Percentiles rank a stretch among this genome's conserved stretches.
phyloP scores from a whole-genome alignment of 2,797 vertebrate species.

The Malurus splendens region DNA sequence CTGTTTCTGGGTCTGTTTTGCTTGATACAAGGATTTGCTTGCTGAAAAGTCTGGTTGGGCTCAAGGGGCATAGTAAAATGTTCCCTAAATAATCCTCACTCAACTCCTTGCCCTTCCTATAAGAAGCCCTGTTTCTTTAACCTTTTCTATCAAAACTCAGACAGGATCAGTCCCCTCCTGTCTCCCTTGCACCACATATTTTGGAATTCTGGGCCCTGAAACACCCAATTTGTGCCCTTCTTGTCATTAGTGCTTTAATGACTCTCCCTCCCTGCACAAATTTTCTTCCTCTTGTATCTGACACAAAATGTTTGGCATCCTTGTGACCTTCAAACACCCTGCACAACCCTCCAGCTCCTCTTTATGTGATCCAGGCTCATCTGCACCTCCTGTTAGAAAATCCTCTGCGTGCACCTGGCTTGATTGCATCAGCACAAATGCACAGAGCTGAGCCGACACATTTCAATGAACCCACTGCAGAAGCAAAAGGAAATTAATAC shows the following conservation, averaged over 20 bases:
- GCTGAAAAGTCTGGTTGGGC: neutral
- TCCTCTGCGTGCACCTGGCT: constrained; percentile 43
- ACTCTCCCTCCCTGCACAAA: neutral
- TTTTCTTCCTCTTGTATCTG: neutral
- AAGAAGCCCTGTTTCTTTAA: neutral
- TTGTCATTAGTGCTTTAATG: neutral
- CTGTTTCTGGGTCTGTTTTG: neutral
- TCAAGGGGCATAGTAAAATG: neutral
- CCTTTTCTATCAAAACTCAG: neutral
- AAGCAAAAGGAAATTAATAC: constrained; percentile 33
- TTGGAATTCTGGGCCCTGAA: neutral
- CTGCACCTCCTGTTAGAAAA: constrained; percentile 33
- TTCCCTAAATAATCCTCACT: neutral
- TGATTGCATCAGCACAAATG: constrained; percentile 46
- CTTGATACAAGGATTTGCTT: neutral
- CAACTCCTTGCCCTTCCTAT: neutral
- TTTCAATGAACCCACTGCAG: constrained; percentile 24
- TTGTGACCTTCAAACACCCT: constrained; percentile 37
- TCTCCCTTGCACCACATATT: neutral
- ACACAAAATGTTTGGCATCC: constrained; percentile 6
- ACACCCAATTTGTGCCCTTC: neutral
- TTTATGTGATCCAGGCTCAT: neutral
- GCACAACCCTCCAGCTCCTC: constrained; percentile 9
- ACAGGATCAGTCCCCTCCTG: neutral
- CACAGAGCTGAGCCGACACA: constrained; percentile 37